Evolutionary conservation across 2,797 vertebrate species (phyloP), one percentile per base, ranked within the genome.

Genomic region (Mus spretus): DNA sequence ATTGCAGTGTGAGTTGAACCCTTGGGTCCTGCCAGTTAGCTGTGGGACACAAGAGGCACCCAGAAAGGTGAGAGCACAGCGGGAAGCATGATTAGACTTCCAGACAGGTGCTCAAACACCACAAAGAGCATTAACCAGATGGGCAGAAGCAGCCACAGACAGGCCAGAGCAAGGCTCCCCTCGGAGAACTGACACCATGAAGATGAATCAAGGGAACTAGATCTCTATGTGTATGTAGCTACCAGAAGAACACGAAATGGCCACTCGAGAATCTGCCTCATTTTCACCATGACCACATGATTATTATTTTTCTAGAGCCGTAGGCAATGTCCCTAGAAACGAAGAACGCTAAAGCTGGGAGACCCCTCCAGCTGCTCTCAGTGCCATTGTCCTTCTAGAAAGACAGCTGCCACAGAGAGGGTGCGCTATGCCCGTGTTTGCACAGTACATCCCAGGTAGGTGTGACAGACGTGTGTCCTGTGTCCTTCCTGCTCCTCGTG

Each of bases 381-480:
- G 77, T 82, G 12, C 84, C 12, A 15, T 44, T 47, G 80, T 86
- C 88, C 72, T n/a, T 28, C 89, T 37, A 9, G 40, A 12, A 44
- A 31, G 4, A 87, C 40, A 91, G 83, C 83, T 28, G 11, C 15
- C n/a, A 65, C 57, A 61, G 79, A 59, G 34, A 57, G 50, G 22
- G 5, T 2, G 0, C 19, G 8, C 65, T 50, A 47, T 1, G 0
- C 3, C 67, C 55, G 28, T 24, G n/a, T 24, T 6, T 9, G 78
- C 81, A 67, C 40, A 92, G 78, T 78, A 63, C 47, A 92, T 61
- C 19, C 67, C 5, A 0, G 5, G 75, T 12, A 85, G 67, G 67
- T 22, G 24, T 17, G 78, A 57, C 9, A 10, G 20, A 6, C 0
- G 0, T 17, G 37, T 59, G 59, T n/a, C 53, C 78, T 24, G 5